These are phyloP conservation scores for Nysson spinosus DNA, from an alignment of 2,888 invertebrate genomes.

Conservation along the genomic window DNA sequence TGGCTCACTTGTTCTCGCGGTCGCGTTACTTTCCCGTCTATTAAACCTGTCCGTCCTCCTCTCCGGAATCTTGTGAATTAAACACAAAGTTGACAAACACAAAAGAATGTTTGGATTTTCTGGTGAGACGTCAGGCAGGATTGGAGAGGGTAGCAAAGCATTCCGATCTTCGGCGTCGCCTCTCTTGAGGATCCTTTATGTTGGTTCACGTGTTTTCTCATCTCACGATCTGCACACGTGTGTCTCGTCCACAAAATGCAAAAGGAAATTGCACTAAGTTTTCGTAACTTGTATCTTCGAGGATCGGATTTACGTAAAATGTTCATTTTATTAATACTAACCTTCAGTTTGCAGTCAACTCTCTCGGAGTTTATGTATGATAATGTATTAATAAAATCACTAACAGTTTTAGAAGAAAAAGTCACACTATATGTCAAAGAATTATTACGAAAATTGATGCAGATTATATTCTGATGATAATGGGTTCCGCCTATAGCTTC, in stretches of 20 bases:
- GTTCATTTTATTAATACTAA: too few relatives aligned
- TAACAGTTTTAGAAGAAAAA: too few relatives aligned
- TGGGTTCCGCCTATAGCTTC: too few relatives aligned
- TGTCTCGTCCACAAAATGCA: background rate
- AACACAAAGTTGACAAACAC: conserved; percentile 69
- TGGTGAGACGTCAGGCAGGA: conserved; percentile 41
- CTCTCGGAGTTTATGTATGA: too few relatives aligned
- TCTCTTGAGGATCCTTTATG: conserved; percentile 54
- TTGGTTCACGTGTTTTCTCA: conserved; percentile 23
- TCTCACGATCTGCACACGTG: conserved; percentile 12
- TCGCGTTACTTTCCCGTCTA: conserved; percentile 2
- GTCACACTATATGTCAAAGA: too few relatives aligned
- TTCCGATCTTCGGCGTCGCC: conserved; percentile 63
- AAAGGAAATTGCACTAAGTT: too few relatives aligned
- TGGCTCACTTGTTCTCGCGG: conserved; percentile 4
- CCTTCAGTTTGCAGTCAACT: too few relatives aligned
- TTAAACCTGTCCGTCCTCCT: conserved; percentile 33
- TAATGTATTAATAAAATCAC: too few relatives aligned
- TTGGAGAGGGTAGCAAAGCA: conserved; percentile 64
- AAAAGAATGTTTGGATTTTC: conserved; percentile 67
- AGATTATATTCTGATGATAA: too few relatives aligned
- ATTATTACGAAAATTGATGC: too few relatives aligned
- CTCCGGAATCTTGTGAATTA: conserved; percentile 62
- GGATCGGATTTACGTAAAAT: too few relatives aligned
- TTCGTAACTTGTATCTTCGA: too few relatives aligned